These are phyloP conservation scores for Scaptomyza graminum DNA, from an alignment of 1,140 invertebrate genomes.

Conservation along the genomic window DNA sequence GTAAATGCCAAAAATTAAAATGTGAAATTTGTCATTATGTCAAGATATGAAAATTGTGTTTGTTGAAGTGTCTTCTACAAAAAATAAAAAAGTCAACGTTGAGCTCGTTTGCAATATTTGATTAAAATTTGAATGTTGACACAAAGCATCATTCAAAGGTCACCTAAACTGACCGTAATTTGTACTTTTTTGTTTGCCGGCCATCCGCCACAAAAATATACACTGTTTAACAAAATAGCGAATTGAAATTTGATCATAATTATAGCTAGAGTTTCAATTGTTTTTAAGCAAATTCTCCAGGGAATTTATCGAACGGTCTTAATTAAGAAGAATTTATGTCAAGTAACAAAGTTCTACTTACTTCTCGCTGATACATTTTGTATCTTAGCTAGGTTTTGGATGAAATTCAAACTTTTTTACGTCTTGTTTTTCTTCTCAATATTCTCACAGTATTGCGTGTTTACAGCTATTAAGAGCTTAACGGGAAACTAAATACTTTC, in stretches of 20 bases:
- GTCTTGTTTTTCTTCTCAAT: no score
- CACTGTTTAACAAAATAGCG: constrained; percentile 6
- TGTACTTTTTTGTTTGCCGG: constrained; percentile 17
- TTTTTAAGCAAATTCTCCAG: no score
- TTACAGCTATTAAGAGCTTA: neutral
- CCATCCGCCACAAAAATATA: neutral
- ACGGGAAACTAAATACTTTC: neutral
- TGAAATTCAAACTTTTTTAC: no score
- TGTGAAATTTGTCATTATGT: constrained; percentile 3
- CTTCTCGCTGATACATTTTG: no score
- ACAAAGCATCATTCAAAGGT: constrained; percentile 20
- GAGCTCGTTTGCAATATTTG: constrained; percentile 17
- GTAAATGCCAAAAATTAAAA: constrained; percentile 1
- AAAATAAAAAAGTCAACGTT: constrained; percentile 12
- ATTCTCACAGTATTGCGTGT: neutral
- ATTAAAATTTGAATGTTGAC: constrained; percentile 40
- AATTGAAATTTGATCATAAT: neutral
- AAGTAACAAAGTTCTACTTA: no score
- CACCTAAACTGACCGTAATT: constrained; percentile 27
- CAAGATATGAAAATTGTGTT: constrained; percentile 5
- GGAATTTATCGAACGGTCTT: no score
- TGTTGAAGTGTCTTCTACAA: constrained; percentile 19
- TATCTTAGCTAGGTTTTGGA: no score
- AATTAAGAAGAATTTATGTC: no score
- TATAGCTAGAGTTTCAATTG: no score